A percentile compares a stretch with the other conserved stretches of the same genome.
Evolutionary conservation across 1,140 invertebrate species (phyloP).

Genomic region (Drosophila persimilis): DNA sequence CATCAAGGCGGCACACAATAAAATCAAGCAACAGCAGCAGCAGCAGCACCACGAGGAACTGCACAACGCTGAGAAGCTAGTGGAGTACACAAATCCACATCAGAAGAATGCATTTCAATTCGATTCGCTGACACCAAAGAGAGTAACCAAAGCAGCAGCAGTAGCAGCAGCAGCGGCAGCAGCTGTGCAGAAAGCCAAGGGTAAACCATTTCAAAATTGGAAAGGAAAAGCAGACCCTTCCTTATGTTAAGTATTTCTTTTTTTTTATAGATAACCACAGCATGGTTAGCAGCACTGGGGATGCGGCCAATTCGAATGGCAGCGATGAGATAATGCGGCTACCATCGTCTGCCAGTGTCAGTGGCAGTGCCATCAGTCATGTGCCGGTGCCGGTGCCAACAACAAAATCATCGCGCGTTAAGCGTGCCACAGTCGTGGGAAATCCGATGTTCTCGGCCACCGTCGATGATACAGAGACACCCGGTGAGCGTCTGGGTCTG

Average conservation of each 20-base stretch:
- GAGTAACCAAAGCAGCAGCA: slow-evolving; percentile 64
- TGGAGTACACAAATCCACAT: slow-evolving; percentile 77
- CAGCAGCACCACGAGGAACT: slow-evolving; percentile 66
- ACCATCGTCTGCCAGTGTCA: slow-evolving; percentile 28
- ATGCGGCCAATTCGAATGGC: slow-evolving; percentile 70
- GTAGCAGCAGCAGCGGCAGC: slow-evolving; percentile 13
- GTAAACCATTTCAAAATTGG: background rate
- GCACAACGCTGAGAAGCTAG: slow-evolving; percentile 81
- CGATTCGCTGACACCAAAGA: slow-evolving; percentile 82
- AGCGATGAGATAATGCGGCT: slow-evolving; percentile 70
- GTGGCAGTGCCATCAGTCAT: slow-evolving; percentile 60
- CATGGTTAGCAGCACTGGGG: slow-evolving; percentile 65
- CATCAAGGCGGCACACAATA: slow-evolving; percentile 60
- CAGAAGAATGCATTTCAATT: slow-evolving; percentile 82
- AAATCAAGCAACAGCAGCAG: slow-evolving; percentile 61
- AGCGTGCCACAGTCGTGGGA: slow-evolving; percentile 92
- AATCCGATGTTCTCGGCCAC: slow-evolving; percentile 91
- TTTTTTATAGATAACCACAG: slow-evolving; percentile 48
- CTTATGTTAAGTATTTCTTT: background rate
- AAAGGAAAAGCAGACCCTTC: no score
- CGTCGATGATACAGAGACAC: slow-evolving; percentile 82
- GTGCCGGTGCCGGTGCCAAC: slow-evolving; percentile 85
- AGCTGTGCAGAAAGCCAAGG: slow-evolving; percentile 27
- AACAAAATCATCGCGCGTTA: slow-evolving; percentile 84
- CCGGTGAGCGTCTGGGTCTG: slow-evolving; percentile 86